A percentile compares a stretch with the other conserved stretches of the same genome.
phyloP scores from a whole-genome alignment of 2,888 invertebrate species.

The Homarus gammarus region DNA sequence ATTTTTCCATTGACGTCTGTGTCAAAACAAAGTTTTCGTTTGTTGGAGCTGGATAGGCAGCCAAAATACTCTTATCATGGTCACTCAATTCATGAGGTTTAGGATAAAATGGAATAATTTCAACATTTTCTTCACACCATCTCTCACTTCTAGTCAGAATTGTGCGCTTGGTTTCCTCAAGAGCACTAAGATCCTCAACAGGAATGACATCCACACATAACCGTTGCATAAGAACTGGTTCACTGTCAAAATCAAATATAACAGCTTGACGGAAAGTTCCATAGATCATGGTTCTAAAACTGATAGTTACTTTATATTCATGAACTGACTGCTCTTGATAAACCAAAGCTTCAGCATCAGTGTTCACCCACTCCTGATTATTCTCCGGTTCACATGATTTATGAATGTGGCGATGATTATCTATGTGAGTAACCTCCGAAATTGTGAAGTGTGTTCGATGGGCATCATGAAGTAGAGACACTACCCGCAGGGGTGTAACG shows the following conservation, averaged over 20 bases:
- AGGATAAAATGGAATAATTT: slow-evolving; percentile 80
- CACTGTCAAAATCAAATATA: slow-evolving; percentile 86
- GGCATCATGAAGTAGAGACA: slow-evolving; percentile 86
- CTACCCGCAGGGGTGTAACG: slow-evolving; percentile 82
- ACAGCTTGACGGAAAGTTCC: slow-evolving; percentile 89
- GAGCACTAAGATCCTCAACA: slow-evolving; percentile 76
- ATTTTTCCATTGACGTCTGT: slow-evolving; percentile 81
- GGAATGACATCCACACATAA: slow-evolving; percentile 88
- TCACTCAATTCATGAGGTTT: slow-evolving; percentile 80
- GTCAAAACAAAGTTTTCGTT: slow-evolving; percentile 85
- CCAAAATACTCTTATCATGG: slow-evolving; percentile 80
- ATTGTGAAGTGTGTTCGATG: slow-evolving; percentile 85
- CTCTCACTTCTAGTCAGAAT: slow-evolving; percentile 80
- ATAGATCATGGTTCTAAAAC: slow-evolving; percentile 86
- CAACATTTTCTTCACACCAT: slow-evolving; percentile 83
- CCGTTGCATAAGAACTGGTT: slow-evolving; percentile 84
- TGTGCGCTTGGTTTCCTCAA: slow-evolving; percentile 76
- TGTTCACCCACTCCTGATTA: slow-evolving; percentile 81
- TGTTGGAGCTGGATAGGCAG: slow-evolving; percentile 85
- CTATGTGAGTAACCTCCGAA: slow-evolving; percentile 80
- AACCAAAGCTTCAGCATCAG: slow-evolving; percentile 74
- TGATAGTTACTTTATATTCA: slow-evolving; percentile 81
- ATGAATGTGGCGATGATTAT: slow-evolving; percentile 76
- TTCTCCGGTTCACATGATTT: slow-evolving; percentile 77
- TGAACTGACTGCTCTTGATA: slow-evolving; percentile 35